Evolutionary conservation across 2,888 invertebrate genomes (phyloP).

Genomic region (Sphinx pinastri): DNA sequence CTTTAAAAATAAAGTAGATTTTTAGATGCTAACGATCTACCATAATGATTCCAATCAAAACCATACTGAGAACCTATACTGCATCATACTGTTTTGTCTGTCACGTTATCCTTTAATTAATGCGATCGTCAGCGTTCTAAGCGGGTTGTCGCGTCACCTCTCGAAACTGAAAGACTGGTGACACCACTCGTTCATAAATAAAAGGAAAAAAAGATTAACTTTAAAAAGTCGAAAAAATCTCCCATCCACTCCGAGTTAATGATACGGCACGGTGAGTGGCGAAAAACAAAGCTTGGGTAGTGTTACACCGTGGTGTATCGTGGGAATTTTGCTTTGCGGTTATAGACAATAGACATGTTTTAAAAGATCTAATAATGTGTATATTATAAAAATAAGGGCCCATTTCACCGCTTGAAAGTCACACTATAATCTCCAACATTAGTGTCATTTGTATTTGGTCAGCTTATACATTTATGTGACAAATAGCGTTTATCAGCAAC

Average conservation of each 20-base stretch:
- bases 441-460: too few relatives aligned
- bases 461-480: too few relatives aligned
- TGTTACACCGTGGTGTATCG: constrained; percentile 57
- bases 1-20: too few relatives aligned
- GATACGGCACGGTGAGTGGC: constrained; percentile 81
- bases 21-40: too few relatives aligned
- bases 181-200: constrained; percentile 75
- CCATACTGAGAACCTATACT: too few relatives aligned
- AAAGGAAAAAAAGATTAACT: constrained; percentile 75
- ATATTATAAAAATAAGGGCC: background rate
- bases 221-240: constrained; percentile 77
- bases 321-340: background rate
- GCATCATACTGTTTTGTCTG: background rate
- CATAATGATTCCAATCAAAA: too few relatives aligned
- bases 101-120: constrained; percentile 25
- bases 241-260: constrained; percentile 82
- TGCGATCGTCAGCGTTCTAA: constrained; percentile 57
- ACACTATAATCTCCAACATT: too few relatives aligned
- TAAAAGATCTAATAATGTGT: background rate
- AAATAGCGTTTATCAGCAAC: too few relatives aligned
- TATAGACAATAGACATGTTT: background rate
- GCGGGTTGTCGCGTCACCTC: constrained; percentile 54
- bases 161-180: constrained; percentile 68
- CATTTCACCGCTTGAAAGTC: too few relatives aligned
- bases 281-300: constrained; percentile 75